Evolutionary conservation across 2,113 vertebrate species (phyloP).

Genomic region (Carassius auratus): DNA sequence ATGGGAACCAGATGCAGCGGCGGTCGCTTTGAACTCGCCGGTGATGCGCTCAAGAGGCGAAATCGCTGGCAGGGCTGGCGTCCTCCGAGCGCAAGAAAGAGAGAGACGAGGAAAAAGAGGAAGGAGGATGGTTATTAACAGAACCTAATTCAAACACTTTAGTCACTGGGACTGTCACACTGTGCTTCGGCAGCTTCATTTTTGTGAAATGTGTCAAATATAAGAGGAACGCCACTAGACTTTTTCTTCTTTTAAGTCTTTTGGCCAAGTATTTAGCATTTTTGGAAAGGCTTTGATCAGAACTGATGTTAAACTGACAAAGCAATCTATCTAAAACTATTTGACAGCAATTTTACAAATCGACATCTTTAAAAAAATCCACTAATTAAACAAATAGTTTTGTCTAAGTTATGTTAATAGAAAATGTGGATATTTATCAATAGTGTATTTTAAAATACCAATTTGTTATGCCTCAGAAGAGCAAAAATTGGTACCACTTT

Average conservation of each 20-base stretch:
- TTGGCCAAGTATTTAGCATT: background rate
- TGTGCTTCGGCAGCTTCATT: background rate
- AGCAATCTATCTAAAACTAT: background rate
- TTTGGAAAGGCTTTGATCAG: background rate
- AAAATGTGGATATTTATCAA: background rate
- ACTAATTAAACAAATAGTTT: too few species aligned
- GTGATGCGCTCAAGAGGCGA: constrained; percentile 38
- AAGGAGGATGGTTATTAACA: constrained; percentile 14
- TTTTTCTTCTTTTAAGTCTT: background rate
- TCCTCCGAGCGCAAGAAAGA: constrained; percentile 12
- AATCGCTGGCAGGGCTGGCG: constrained; percentile 32
- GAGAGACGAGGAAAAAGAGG: background rate
- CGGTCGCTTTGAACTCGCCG: constrained; percentile 72
- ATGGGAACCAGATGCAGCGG: constrained; percentile 75
- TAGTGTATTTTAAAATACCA: background rate
- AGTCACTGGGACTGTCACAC: constrained; percentile 9
- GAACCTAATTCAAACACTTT: constrained; percentile 21
- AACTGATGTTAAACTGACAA: background rate
- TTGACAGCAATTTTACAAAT: too few species aligned
- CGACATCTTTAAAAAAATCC: too few species aligned
- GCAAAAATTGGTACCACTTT: too few species aligned
- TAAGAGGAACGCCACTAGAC: background rate
- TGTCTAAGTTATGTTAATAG: background rate
- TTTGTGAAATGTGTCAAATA: constrained; percentile 6
- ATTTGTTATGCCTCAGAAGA: background rate